Evolutionary conservation across 2,797 vertebrate genomes (phyloP).

Genomic region (Lates japonicus): DNA sequence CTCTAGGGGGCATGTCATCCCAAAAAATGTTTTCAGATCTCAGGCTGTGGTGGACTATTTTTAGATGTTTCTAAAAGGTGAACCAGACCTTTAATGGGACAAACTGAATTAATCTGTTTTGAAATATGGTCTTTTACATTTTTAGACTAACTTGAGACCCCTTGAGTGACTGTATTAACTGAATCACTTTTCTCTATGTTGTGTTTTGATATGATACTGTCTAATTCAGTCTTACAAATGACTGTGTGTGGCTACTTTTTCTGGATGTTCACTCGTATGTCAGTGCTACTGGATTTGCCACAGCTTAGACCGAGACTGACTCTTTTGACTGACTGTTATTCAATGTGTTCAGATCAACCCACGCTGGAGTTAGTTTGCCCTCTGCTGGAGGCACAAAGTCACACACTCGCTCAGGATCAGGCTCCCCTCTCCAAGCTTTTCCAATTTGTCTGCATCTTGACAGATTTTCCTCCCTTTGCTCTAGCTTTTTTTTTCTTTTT

Average conservation of each 20-base stretch:
- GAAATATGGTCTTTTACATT: background rate
- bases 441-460: background rate
- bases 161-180: background rate
- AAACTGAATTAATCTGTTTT: background rate
- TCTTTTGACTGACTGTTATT: background rate
- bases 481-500: background rate
- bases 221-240: slow-evolving; percentile 8
- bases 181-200: background rate
- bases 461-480: background rate
- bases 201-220: background rate
- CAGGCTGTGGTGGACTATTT: slow-evolving; percentile 26
- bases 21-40: slow-evolving; percentile 38
- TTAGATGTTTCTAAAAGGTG: background rate
- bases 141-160: background rate
- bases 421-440: slow-evolving; percentile 11
- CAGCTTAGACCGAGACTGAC: slow-evolving; percentile 12
- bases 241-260: slow-evolving; percentile 11
- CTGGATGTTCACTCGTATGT: slow-evolving; percentile 2
- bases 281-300: background rate
- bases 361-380: slow-evolving; percentile 77
- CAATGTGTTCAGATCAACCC: background rate
- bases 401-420: slow-evolving; percentile 29
- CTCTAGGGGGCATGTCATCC: slow-evolving; percentile 57
- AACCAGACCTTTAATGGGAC: background rate
- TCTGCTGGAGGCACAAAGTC: slow-evolving; percentile 75